Evolutionary conservation across 2,888 invertebrate genomes (phyloP).

Genomic region (Melipona bicolor): DNA sequence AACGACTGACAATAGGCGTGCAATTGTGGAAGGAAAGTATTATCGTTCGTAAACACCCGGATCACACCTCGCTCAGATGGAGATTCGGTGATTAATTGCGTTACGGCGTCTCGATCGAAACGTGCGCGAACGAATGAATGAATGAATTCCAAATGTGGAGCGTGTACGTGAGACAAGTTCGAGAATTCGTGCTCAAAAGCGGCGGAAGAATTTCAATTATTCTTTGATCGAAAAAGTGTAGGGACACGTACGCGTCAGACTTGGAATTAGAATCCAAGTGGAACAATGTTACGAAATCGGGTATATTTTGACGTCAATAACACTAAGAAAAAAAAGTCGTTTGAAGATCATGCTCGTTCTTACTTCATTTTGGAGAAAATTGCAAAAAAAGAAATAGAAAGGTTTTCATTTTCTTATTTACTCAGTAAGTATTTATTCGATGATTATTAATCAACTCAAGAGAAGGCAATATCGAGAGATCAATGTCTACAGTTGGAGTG

Average conservation of each 20-base stretch:
- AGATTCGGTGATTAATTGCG: background rate
- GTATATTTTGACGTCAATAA: no score
- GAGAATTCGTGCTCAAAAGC: background rate
- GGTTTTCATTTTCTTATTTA: no score
- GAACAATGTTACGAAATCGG: background rate
- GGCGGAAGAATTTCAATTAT: background rate
- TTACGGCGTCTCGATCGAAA: background rate
- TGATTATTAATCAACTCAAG: no score
- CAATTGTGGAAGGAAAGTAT: background rate
- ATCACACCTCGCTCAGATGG: background rate
- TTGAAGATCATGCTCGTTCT: no score
- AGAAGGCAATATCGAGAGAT: no score
- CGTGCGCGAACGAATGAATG: background rate
- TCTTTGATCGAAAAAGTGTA: background rate
- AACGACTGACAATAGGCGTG: background rate
- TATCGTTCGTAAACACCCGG: background rate
- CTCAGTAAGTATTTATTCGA: no score
- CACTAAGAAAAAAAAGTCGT: no score
- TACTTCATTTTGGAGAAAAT: no score
- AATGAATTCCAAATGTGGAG: background rate
- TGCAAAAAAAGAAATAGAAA: no score
- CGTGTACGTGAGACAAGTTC: background rate
- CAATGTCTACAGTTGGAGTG: no score
- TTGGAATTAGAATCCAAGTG: background rate
- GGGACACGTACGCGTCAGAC: background rate